phyloP scores from a whole-genome alignment of 2,797 vertebrate species.

The Sebastes hopkinsi region DNA sequence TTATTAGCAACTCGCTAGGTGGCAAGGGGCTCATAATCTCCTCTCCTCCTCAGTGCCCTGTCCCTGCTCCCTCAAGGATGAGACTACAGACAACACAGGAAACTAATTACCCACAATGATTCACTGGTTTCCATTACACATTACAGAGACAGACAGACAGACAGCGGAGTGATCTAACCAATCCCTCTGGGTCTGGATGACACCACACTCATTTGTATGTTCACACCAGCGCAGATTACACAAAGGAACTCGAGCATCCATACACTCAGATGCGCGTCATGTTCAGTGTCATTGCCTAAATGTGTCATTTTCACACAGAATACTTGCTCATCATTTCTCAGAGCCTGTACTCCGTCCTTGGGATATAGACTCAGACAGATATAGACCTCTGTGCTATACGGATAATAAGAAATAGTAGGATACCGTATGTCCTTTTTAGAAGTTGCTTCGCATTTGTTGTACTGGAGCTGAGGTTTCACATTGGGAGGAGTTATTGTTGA shows the following conservation, averaged over 20 bases:
- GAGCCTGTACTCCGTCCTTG: background rate
- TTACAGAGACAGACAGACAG: constrained; percentile 25
- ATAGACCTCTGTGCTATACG: background rate
- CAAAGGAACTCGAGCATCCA: background rate
- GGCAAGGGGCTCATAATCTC: constrained; percentile 18
- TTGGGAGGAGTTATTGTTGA: background rate
- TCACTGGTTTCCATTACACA: constrained; percentile 60
- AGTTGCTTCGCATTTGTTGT: background rate
- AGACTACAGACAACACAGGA: constrained; percentile 30
- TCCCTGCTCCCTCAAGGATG: constrained; percentile 32
- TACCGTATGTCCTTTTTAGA: background rate
- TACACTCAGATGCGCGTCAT: constrained; percentile 11
- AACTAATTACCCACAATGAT: constrained; percentile 58
- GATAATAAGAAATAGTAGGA: background rate
- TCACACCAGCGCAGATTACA: constrained; percentile 17
- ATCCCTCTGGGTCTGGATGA: constrained; percentile 41
- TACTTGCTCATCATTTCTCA: background rate
- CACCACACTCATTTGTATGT: constrained; percentile 39
- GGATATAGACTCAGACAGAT: background rate
- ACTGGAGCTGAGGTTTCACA: background rate
- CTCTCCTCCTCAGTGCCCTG: constrained; percentile 1
- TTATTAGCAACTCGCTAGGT: constrained; percentile 36
- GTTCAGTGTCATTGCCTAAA: background rate
- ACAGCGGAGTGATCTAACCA: constrained; percentile 46
- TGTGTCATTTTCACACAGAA: constrained; percentile 6